phyloP scores from a whole-genome alignment of 2,113 vertebrate genomes.

The Percina caprodes region DNA sequence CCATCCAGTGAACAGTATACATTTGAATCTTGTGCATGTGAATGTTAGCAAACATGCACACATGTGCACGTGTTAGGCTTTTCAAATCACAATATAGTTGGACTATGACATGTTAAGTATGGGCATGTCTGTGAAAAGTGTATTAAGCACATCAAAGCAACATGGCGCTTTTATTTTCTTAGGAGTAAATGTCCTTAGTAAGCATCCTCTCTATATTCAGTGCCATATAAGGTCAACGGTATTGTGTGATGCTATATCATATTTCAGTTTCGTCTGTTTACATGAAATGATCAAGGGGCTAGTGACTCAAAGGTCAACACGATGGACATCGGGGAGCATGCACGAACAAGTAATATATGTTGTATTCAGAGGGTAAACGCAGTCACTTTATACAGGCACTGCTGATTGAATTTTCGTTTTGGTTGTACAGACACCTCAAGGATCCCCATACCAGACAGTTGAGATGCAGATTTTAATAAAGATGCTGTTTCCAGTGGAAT shows the following conservation, averaged over 20 bases:
- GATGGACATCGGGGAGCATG: background rate
- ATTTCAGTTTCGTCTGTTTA: slow-evolving; percentile 27
- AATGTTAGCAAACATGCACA: background rate
- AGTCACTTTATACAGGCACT: slow-evolving; percentile 37
- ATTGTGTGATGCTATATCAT: background rate
- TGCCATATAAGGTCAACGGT: slow-evolving; percentile 9
- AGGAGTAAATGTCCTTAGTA: background rate
- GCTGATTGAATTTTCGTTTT: slow-evolving; percentile 45
- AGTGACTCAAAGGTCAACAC: slow-evolving; percentile 54
- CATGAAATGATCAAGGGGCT: slow-evolving; percentile 21
- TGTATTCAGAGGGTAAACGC: slow-evolving; percentile 50
- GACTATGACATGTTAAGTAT: slow-evolving; percentile 3
- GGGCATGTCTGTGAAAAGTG: background rate
- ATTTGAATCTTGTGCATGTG: background rate
- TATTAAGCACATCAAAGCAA: background rate
- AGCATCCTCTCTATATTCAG: background rate
- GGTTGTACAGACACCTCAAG: slow-evolving; percentile 36
- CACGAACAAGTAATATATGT: slow-evolving; percentile 47
- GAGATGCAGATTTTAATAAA: slow-evolving; percentile 42
- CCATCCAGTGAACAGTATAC: background rate
- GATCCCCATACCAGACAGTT: slow-evolving; percentile 26
- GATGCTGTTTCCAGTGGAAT: slow-evolving; percentile 47
- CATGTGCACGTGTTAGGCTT: background rate
- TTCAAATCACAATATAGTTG: slow-evolving; percentile 11
- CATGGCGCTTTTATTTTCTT: background rate